Evolutionary conservation across 2,113 vertebrate genomes (phyloP).

Genomic region (human (Homo sapiens)): GRCh38 chr14:93930501-93931000

Average conservation of each 20-base stretch:
- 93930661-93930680: neutral
- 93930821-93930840: neutral
- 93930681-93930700: neutral
- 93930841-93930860: neutral
- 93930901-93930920: accelerated
- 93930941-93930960: too few relatives aligned
- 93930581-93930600: neutral
- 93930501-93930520: neutral
- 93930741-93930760: neutral
- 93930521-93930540: neutral
- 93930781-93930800: too few relatives aligned
- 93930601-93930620: neutral
- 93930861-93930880: neutral
- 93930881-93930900: neutral
- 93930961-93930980: neutral
- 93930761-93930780: accelerated
- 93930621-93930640: neutral
- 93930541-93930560: neutral
- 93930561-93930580: neutral
- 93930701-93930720: neutral
- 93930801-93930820: neutral
- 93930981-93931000: neutral
- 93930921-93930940: neutral
- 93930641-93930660: neutral
- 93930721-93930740: neutral